These are phyloP conservation scores for Darwinula stevensoni DNA, from an alignment of 2,888 invertebrate species.

Conservation along the genomic window DNA sequence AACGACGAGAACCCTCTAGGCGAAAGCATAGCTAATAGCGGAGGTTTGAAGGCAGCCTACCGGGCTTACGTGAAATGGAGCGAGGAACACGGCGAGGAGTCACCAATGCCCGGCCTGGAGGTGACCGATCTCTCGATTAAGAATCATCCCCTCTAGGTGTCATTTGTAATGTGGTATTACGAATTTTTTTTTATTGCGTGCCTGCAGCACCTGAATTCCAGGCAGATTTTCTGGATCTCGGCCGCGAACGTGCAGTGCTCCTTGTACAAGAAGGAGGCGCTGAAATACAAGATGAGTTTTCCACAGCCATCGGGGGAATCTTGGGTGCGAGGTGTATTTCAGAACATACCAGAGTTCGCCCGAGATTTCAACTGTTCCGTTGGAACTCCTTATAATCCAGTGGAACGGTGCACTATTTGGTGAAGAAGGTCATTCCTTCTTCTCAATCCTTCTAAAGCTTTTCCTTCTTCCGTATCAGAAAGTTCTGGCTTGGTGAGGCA, in stretches of 20 bases:
- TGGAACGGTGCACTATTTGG: conserved; percentile 29
- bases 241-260: conserved; percentile 69
- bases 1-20: conserved; percentile 14
- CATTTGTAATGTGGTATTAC: too few species aligned
- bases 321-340: conserved; percentile 28
- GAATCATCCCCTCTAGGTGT: too few species aligned
- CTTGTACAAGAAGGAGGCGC: conserved; percentile 33
- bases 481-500: too few species aligned
- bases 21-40: conserved; percentile 20
- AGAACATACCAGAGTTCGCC: conserved; percentile 28
- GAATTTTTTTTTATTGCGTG: too few species aligned
- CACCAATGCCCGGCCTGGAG: conserved; percentile 24
- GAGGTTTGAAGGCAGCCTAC: conserved; percentile 18
- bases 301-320: conserved; percentile 23
- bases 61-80: conserved; percentile 11
- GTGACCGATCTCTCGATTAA: too few species aligned
- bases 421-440: too few species aligned
- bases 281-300: conserved; percentile 46
- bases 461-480: too few species aligned
- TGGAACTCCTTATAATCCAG: conserved; percentile 29
- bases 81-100: neutral
- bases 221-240: conserved; percentile 45
- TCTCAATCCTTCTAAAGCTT: too few species aligned
- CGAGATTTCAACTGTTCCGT: conserved; percentile 28
- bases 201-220: conserved; percentile 23